A percentile compares a stretch with the other conserved stretches of the same genome.
Conservation (phyloP, 2,888 invertebrate species). For the Meiosimyza decipiens region DNA sequence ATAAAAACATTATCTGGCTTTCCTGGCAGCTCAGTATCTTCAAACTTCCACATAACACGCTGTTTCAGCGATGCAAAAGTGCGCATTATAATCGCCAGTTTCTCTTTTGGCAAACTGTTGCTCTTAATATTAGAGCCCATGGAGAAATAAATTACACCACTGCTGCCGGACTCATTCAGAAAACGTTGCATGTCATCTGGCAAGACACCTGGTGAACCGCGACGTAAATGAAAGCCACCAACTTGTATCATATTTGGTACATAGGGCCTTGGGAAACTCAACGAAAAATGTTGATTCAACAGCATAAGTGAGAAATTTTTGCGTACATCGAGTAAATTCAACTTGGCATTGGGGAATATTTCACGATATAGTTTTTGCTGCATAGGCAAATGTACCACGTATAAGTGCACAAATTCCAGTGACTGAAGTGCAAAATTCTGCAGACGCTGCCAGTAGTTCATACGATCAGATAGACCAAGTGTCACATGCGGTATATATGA, state of each 20-base stretch:
- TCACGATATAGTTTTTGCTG: conserved; percentile 51
- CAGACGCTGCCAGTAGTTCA: conserved; percentile 60
- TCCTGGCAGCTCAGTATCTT: conserved; percentile 39
- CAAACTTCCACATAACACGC: conserved; percentile 55
- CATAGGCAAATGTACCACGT: conserved; percentile 51
- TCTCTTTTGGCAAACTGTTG: conserved; percentile 44
- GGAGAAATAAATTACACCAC: conserved; percentile 59
- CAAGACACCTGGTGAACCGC: conserved; percentile 42
- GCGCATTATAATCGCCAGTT: conserved; percentile 39
- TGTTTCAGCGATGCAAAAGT: conserved; percentile 48
- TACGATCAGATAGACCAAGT: conserved; percentile 55
- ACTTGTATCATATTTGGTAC: conserved; percentile 58
- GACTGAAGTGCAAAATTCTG: conserved; percentile 52
- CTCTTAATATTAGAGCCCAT: conserved; percentile 51
- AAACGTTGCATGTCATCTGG: conserved; percentile 48
- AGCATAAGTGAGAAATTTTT: conserved; percentile 58
- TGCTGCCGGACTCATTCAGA: conserved; percentile 50
- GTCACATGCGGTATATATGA: conserved; percentile 57
- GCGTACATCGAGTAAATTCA: conserved; percentile 47
- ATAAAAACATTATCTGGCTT: conserved; percentile 53
- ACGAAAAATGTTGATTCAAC: conserved; percentile 57
- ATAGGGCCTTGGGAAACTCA: conserved; percentile 55
- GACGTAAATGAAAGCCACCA: conserved; percentile 55
- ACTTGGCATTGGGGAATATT: conserved; percentile 53
- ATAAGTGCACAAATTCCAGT: conserved; percentile 37